Conservation (phyloP, 2,113 vertebrate species). For the Peromyscus polionotus region DNA sequence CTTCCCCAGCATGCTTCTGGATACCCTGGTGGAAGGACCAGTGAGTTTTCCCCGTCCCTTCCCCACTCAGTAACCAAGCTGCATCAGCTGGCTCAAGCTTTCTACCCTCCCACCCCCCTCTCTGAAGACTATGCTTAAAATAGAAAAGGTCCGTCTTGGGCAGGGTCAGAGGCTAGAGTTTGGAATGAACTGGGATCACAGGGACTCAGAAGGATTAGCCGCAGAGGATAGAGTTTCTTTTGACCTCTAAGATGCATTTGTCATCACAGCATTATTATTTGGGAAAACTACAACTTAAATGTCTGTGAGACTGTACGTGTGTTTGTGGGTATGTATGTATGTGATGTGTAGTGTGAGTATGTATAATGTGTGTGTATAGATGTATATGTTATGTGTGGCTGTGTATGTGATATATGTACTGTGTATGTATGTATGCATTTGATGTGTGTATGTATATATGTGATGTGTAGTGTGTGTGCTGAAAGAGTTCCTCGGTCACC, state of each 20-base stretch:
- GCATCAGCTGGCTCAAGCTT: not conserved
- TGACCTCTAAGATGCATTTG: not conserved
- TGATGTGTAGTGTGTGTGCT: not conserved
- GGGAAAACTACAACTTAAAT: constrained; percentile 6
- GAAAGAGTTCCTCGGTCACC: not conserved
- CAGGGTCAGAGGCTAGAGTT: not conserved
- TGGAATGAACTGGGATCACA: not conserved
- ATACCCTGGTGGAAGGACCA: not conserved
- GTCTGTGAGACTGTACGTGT: not conserved
- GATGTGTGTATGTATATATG: not conserved
- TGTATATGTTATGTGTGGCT: not conserved
- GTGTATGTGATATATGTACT: not conserved
- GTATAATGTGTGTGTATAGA: not conserved
- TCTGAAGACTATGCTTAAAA: not conserved
- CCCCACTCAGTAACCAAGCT: not conserved
- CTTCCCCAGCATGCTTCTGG: not conserved
- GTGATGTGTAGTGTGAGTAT: not conserved
- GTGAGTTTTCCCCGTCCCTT: not conserved
- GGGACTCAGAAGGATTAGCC: not conserved
- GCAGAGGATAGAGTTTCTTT: not conserved
- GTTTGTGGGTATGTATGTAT: not conserved
- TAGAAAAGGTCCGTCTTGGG: not conserved
- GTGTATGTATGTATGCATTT: not conserved
- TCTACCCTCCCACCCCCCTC: too few relatives aligned
- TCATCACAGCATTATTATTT: constrained; percentile 1